Conservation (phyloP, 2,888 invertebrate genomes). For the Lepetodrilus schrolli region DNA sequence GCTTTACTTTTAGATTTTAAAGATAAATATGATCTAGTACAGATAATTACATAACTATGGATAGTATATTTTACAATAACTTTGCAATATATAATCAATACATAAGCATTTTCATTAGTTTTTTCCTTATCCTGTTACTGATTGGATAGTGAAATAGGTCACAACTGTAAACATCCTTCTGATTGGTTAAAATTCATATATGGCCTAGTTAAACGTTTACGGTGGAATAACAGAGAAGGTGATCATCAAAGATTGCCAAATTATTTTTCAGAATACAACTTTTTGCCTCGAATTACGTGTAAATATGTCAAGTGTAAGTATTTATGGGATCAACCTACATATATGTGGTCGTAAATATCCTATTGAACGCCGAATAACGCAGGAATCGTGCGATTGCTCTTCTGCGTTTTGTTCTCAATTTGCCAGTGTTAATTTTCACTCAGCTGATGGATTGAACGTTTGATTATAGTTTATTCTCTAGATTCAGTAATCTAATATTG, state of each 20-base stretch:
- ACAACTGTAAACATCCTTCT: constrained; percentile 23
- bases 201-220: constrained; percentile 30
- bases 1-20: no score
- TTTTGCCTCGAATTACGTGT: background rate
- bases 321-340: background rate
- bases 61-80: no score
- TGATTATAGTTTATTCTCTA: no score
- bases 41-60: background rate
- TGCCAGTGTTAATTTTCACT: constrained; percentile 17
- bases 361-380: background rate
- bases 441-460: background rate
- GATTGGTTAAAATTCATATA: constrained; percentile 35
- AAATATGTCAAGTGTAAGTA: constrained; percentile 49
- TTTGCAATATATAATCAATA: background rate
- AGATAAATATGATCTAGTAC: no score
- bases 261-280: background rate
- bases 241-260: constrained; percentile 12
- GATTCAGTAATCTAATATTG: no score
- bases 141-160: constrained; percentile 17
- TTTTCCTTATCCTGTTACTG: background rate
- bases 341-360: background rate
- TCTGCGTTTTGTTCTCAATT: constrained; percentile 10
- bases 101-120: background rate
- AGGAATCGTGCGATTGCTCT: background rate
- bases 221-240: constrained; percentile 24